These are phyloP conservation scores for Mus spretus DNA, from an alignment of 2,797 vertebrate species.

Conservation along the genomic window DNA sequence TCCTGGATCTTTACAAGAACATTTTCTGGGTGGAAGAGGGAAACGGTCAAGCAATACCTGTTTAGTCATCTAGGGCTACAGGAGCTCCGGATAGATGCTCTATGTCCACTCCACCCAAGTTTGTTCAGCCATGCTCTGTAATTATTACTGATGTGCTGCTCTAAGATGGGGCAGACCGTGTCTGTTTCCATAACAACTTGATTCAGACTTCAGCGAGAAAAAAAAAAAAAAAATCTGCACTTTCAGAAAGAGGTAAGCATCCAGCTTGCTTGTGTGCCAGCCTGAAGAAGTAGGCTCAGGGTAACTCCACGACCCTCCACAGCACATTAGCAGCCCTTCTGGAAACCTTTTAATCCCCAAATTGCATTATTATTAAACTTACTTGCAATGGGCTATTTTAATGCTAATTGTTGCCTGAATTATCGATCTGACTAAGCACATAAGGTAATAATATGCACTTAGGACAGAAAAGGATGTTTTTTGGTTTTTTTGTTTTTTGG, in stretches of 20 bases:
- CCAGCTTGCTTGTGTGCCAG: slow-evolving; percentile 20
- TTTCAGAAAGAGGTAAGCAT: slow-evolving; percentile 65
- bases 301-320: neutral
- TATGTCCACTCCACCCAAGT: slow-evolving; percentile 70
- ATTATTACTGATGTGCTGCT: slow-evolving; percentile 70
- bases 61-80: slow-evolving; percentile 71
- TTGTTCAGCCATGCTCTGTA: slow-evolving; percentile 73
- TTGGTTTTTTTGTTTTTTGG: neutral
- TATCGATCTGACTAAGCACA: slow-evolving; percentile 57
- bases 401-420: slow-evolving; percentile 71
- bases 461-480: slow-evolving; percentile 55
- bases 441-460: slow-evolving; percentile 63
- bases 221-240: neutral
- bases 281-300: neutral
- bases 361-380: slow-evolving; percentile 69
- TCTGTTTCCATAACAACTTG: slow-evolving; percentile 83
- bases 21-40: slow-evolving; percentile 63
- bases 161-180: slow-evolving; percentile 67
- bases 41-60: slow-evolving; percentile 75
- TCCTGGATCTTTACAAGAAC: slow-evolving; percentile 59
- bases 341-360: slow-evolving; percentile 62
- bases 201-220: slow-evolving; percentile 5
- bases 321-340: slow-evolving; percentile 70
- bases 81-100: slow-evolving; percentile 61
- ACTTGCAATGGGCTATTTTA: slow-evolving; percentile 72